Base-by-base conservation (phyloP, 2,797 vertebrate genomes). In the Graptemys geographica region DNA sequence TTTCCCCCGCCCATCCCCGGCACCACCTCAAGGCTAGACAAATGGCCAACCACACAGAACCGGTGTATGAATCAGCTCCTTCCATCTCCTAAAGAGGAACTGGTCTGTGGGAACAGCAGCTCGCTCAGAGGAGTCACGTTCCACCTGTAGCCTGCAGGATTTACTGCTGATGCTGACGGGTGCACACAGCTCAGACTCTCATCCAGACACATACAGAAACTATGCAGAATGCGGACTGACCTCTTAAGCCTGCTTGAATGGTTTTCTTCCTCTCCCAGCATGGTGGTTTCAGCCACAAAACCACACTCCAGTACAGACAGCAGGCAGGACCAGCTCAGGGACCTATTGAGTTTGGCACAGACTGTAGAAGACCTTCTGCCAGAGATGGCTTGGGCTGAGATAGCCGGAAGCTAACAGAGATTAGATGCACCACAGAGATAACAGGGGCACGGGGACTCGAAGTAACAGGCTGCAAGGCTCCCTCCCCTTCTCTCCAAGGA, bases 161-260 rank as follows among this genome's bases (percentile, higher is more conserved):
- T 72, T 90, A 51, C 57, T 79, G n/a, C 44, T 51, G 33, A 80
- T 18, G 31, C 52, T 47, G 88, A 79, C 6, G 21, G 57, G 57
- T 56, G 69, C 78, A 33, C 56, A 21, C 56, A 57, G 56, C 87
- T 89, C 57, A 65, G 56, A 52, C 72, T 72, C 89, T 87, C 57
- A 52, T 87, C 82, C 84, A 83, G 84, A 83, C 84, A 83, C 87
- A 86, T 89, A 79, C 87, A 86, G 87, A 93, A 93, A 89, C 87
- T 79, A 65, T 33, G 72, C 49, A 55, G 86, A 92, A 23, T 44
- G 79, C 27, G 0, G 86, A 19, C 3, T 18, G 81, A 53, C 86
- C 81, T 53, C 90, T 55, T 80, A 6, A 87, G n/a, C 69, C 78
- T 13, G 23, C 23, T 23, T 0, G 11, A 10, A 78, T 72, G 28